Percentiles rank a stretch among this genome's conserved stretches.
These are phyloP conservation scores for Paratrypauchen microcephalus DNA, from an alignment of 2,797 vertebrate species.

Conservation along the genomic window DNA sequence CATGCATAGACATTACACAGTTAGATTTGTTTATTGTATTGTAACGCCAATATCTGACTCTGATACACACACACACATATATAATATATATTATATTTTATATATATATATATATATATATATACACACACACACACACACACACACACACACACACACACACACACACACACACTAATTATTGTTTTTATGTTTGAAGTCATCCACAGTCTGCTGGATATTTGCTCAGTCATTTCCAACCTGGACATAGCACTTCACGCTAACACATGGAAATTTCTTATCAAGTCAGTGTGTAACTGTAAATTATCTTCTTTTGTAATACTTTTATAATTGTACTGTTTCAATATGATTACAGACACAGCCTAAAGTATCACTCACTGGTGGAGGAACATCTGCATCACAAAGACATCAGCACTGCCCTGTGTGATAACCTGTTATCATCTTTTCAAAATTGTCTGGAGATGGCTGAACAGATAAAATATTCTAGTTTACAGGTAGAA, in stretches of 20 bases:
- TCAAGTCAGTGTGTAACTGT: conserved; percentile 84
- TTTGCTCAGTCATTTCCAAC: conserved; percentile 87
- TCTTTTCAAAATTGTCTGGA: conserved; percentile 85
- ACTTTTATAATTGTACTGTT: not conserved
- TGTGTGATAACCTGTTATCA: conserved; percentile 84
- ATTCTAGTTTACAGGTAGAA: conserved; percentile 78
- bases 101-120: too few relatives aligned
- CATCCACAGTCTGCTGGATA: conserved; percentile 90
- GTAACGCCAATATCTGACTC: not conserved
- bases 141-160: too few relatives aligned
- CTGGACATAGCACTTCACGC: conserved; percentile 95
- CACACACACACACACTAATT: too few relatives aligned
- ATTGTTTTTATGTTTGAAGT: conserved; percentile 69
- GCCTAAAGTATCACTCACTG: conserved; percentile 85
- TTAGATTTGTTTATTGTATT: not conserved
- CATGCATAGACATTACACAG: not conserved
- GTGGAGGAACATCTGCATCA: conserved; percentile 87
- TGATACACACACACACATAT: too few relatives aligned
- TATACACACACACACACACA: too few relatives aligned
- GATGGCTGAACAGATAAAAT: conserved; percentile 84
- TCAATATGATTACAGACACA: conserved; percentile 78
- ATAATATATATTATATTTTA: too few relatives aligned
- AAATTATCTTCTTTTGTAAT: not conserved
- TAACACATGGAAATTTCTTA: conserved; percentile 96
- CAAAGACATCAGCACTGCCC: conserved; percentile 77